A percentile compares a stretch with the other conserved stretches of the same genome.
Conservation (phyloP, 2,797 vertebrate species). For the Helicolenus hilgendorfi region DNA sequence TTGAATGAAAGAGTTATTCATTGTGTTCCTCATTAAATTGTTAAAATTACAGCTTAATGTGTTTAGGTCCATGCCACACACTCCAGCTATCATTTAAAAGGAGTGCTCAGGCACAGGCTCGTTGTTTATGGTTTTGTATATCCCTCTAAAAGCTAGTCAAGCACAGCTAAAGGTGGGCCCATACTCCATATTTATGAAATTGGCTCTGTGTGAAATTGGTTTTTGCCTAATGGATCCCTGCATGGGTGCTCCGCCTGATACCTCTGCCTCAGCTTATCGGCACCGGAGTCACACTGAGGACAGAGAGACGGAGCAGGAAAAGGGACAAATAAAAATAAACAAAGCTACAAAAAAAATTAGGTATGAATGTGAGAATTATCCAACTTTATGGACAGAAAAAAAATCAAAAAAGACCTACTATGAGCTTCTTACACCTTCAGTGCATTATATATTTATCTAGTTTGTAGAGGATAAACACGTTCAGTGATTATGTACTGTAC, state of each 20-base stretch:
- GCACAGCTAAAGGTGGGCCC: conserved; percentile 88
- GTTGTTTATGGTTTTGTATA: conserved; percentile 91
- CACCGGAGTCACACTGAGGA: conserved; percentile 81
- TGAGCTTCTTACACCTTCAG: not conserved
- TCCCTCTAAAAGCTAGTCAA: conserved; percentile 89
- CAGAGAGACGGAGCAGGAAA: conserved; percentile 65
- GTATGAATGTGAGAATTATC: not conserved
- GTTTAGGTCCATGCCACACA: conserved; percentile 73
- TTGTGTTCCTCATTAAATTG: conserved; percentile 67
- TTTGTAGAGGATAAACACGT: not conserved
- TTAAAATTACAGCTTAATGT: conserved; percentile 72
- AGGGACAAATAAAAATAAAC: conserved; percentile 62
- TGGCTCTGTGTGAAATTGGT: conserved; percentile 93
- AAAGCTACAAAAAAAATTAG: conserved; percentile 5
- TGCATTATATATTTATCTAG: not conserved
- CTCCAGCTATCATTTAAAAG: conserved; percentile 83
- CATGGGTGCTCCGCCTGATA: conserved; percentile 88
- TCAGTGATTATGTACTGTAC: not conserved
- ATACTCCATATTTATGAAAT: conserved; percentile 94
- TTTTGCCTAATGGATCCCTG: conserved; percentile 92
- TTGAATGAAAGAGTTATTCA: conserved; percentile 54
- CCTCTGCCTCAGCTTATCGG: conserved; percentile 83
- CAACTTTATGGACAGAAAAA: not conserved
- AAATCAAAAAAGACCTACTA: not conserved
- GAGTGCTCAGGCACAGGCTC: conserved; percentile 72